phyloP scores from a whole-genome alignment of 2,797 vertebrate species.

The Synaphobranchus kaupii region DNA sequence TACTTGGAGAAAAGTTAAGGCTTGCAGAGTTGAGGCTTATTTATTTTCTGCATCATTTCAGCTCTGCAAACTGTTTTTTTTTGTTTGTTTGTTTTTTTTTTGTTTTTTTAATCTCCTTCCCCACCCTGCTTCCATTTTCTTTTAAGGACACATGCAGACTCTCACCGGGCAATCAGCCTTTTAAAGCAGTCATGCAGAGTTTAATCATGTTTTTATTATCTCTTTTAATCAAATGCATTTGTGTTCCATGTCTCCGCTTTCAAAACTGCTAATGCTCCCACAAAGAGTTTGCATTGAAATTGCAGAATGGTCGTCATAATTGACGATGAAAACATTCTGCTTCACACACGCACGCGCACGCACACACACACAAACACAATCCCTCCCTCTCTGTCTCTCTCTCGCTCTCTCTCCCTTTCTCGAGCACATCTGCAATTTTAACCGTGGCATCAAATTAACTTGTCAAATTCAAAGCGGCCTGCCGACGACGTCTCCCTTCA shows the following conservation, averaged over 20 bases:
- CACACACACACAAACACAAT: neutral
- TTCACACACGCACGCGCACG: constrained; percentile 29
- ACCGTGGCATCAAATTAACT: constrained; percentile 71
- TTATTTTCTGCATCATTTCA: neutral
- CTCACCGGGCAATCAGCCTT: constrained; percentile 10
- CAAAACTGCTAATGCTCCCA: constrained; percentile 30
- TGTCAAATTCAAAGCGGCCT: constrained; percentile 62
- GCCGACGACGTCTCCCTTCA: constrained; percentile 28
- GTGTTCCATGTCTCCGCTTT: constrained; percentile 46
- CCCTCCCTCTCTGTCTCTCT: neutral
- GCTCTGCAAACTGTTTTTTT: neutral
- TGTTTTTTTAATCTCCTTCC: constrained; percentile 3
- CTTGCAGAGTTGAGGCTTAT: neutral
- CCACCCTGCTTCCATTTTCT: constrained; percentile 1
- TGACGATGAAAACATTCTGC: constrained; percentile 74
- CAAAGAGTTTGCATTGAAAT: constrained; percentile 39
- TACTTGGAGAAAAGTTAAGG: neutral
- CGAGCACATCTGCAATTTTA: constrained; percentile 62
- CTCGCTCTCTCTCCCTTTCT: neutral
- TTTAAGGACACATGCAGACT: constrained; percentile 1
- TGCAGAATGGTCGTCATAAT: constrained; percentile 65
- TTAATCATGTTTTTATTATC: constrained; percentile 75
- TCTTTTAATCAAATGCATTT: constrained; percentile 72
- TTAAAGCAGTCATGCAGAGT: constrained; percentile 43
- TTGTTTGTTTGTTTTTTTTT: constrained; percentile 9